These are phyloP conservation scores for Hartigia nigra DNA, from an alignment of 2,888 invertebrate species.

Conservation along the genomic window DNA sequence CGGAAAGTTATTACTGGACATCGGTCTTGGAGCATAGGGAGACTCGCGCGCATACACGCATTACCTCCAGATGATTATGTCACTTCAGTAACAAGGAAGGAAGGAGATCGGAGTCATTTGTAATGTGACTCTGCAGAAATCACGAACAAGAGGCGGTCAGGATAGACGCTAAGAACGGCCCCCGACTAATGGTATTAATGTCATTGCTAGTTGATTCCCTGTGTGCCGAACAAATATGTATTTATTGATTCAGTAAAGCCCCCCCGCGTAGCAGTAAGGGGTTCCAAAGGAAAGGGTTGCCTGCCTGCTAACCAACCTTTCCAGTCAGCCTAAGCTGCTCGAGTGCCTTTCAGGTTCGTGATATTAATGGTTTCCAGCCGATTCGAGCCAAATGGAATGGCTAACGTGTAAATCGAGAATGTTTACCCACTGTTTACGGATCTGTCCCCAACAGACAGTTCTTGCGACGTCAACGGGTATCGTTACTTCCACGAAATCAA, in stretches of 20 bases:
- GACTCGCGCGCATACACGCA: not conserved
- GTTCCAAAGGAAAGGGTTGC: slow-evolving; percentile 31
- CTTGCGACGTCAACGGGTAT: slow-evolving; percentile 27
- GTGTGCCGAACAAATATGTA: slow-evolving; percentile 57
- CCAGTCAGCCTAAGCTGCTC: slow-evolving; percentile 33
- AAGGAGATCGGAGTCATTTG: slow-evolving; percentile 58
- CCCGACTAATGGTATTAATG: slow-evolving; percentile 56
- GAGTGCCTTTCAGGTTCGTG: slow-evolving; percentile 44
- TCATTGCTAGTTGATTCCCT: slow-evolving; percentile 56
- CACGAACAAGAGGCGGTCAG: slow-evolving; percentile 39
- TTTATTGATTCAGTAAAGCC: slow-evolving; percentile 51
- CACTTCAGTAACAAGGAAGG: slow-evolving; percentile 60
- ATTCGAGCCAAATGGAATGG: slow-evolving; percentile 52
- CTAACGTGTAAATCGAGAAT: slow-evolving; percentile 56
- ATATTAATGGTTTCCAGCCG: slow-evolving; percentile 51
- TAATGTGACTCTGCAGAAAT: slow-evolving; percentile 63
- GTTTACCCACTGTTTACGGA: slow-evolving; percentile 40
- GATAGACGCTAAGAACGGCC: slow-evolving; percentile 18
- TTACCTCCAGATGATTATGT: slow-evolving; percentile 57
- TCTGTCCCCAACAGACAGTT: slow-evolving; percentile 27
- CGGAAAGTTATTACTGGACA: slow-evolving; percentile 39
- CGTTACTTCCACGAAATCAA: not conserved
- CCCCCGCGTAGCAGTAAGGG: slow-evolving; percentile 14
- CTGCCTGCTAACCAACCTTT: slow-evolving; percentile 21
- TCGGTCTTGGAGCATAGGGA: slow-evolving; percentile 30